Percentiles rank a stretch among this genome's conserved stretches.
These are phyloP conservation scores for Pecten maximus DNA, from an alignment of 2,888 invertebrate species.

Conservation along the genomic window DNA sequence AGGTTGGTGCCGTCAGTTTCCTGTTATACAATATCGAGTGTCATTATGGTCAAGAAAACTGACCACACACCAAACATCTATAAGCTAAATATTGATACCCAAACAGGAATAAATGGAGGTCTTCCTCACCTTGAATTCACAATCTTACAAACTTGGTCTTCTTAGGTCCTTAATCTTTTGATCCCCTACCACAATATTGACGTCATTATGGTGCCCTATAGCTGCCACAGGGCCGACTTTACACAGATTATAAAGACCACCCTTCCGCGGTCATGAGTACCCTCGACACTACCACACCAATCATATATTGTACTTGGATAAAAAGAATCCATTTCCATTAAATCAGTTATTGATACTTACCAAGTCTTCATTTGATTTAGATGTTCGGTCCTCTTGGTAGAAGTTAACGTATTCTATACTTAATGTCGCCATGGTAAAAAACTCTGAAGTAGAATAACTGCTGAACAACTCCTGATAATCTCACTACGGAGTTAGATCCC, in stretches of 20 bases:
- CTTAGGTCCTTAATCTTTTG: not conserved
- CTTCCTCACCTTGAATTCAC: not conserved
- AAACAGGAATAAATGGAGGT: not conserved
- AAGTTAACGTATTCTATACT: not conserved
- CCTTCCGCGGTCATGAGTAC: not conserved
- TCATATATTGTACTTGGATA: too few relatives aligned
- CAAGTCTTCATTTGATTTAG: not conserved
- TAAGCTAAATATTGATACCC: not conserved
- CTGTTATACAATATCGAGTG: not conserved
- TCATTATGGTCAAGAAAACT: not conserved
- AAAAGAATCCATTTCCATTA: too few relatives aligned
- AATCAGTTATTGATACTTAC: not conserved
- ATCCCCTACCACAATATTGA: not conserved
- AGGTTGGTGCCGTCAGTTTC: too few relatives aligned
- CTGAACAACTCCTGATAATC: not conserved
- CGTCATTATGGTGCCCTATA: not conserved
- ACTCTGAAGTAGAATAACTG: not conserved
- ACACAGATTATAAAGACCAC: not conserved
- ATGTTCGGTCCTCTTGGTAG: not conserved
- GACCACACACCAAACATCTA: not conserved
- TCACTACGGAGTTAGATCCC: not conserved
- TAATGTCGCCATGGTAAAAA: not conserved
- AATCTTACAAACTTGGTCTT: not conserved
- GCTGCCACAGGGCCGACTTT: not conserved
- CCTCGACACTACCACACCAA: too few relatives aligned